Evolutionary conservation across 2,113 vertebrate genomes (phyloP), one percentile per base, ranked within the genome.

Genomic region (Pomatostomus ruficeps): DNA sequence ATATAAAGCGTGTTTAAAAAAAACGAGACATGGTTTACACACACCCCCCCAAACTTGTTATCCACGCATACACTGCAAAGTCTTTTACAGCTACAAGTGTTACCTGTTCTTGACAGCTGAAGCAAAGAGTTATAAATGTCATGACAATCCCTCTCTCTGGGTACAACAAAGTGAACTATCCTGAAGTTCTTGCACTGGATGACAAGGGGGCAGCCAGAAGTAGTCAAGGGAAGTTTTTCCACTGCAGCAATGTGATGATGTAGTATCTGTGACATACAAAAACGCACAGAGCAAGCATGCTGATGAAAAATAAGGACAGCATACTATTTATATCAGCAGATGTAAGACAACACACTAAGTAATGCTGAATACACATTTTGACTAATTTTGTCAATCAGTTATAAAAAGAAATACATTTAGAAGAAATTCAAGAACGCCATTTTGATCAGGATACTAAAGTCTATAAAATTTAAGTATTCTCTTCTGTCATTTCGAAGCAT

Each of bases 141-240:
- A 61, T 99, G 99, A 94, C 99, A 99, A 93, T 99, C 99, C 79
- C 99, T 98, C 91, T 99, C 99, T 88, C 98, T 98, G 55, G 98
- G 99, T 74, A 99, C 98, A 43, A 99, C 97, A 76, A 99, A 99
- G 94, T 99, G 99, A 83, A 99, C 99, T 82, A 98, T 96, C 43
- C 99, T 97, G 97, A 99, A 99, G 96, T 99, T 99, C 68, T 99
- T 99, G 96, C 99, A 99, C 95, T 99, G 99, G 95, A 99, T 99
- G 91, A 99, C 98, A 84, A 99, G 98, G 7, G 99, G 99, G 86
- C 99, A 99, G 85, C 99, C 99, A 24, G 98, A 98, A 83, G 99
- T 99, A 68, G 99, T 99, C 96, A 99, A 97, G 35, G 99, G 98
- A 63, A 99, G 98, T 90, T 99, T 99, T 93, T 99, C 99, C 91